Base-by-base conservation (phyloP, 2,113 vertebrate species). In the Otolemur garnettii region DNA sequence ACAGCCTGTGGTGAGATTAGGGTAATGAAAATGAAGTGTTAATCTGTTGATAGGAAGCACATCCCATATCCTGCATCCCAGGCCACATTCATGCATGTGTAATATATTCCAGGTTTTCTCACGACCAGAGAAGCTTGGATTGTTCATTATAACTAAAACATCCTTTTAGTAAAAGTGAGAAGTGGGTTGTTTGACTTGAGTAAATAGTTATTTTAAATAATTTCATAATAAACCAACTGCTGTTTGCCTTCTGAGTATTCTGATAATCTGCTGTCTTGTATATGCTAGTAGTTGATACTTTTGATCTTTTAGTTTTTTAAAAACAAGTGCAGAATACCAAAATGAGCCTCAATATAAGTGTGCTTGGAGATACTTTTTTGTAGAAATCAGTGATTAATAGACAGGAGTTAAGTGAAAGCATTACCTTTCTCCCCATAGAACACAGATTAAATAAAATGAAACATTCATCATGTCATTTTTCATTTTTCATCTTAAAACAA, bases 21-120 rank as follows among this genome's bases (percentile, higher is more conserved):
- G 94, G 94, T 97, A 97, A 98, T 93, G 90, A 97, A 98, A 98
- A 97, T 96, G 93, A 97, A 97, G 98, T 97, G 96, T 97, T 98
- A 97, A 97, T 95, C 75, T 98, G 95, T 90, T 81, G 91, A 94
- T 97, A 68, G 96, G 94, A 97, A 66, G 97, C 82, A 96, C 57
- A 97, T 97, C 98, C 98, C 50, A 75, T 98, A 98, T 93, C 64
- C 96, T 81, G 87, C 82, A 86, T 95, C 87, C 87, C 42, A 33
- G 68, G 15, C 18, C 90, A 96, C 96, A 96, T 91, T 94, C 92
- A 87, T 95, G 64, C 45, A 6, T 96, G 84, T 90, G 88, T 98
- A 98, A 98, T 98, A 95, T 95, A 95, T 96, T 97, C 92, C 97
- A 98, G 97, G 95, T 97, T 97, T 96, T 97, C 90, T 96, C 87